Evolutionary conservation across 2,888 invertebrate genomes (phyloP).

Genomic region (Kuschelorhynchus macadamiae): DNA sequence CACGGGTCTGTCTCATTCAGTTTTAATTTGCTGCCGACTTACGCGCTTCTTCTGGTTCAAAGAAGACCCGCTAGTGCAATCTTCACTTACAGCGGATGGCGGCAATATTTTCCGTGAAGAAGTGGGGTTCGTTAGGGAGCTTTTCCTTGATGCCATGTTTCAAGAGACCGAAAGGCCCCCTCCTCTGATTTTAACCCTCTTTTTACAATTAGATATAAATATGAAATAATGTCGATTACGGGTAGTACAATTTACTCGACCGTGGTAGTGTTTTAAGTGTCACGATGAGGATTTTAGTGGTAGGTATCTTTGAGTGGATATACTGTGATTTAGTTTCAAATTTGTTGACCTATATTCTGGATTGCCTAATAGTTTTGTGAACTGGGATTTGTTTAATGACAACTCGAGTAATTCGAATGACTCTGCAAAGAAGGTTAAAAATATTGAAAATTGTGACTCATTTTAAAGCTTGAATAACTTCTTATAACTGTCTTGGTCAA

Average conservation of each 20-base stretch:
- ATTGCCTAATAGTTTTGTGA: too few relatives aligned
- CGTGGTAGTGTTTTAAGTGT: conserved; percentile 48
- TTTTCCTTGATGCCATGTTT: conserved; percentile 2
- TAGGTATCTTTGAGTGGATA: conserved; percentile 54
- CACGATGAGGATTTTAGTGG: conserved; percentile 60
- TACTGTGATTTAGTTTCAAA: too few relatives aligned
- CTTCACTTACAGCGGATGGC: conserved; percentile 12
- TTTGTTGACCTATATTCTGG: not conserved
- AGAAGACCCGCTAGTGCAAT: conserved; percentile 25
- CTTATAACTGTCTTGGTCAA: too few relatives aligned
- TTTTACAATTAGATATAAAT: conserved; percentile 53
- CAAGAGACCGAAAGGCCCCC: conserved; percentile 13
- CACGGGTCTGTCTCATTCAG: not conserved
- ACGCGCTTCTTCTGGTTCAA: conserved; percentile 14
- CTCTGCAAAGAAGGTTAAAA: too few relatives aligned
- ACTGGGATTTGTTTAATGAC: too few relatives aligned
- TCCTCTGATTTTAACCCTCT: conserved; percentile 39
- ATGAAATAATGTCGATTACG: conserved; percentile 40
- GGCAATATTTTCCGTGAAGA: conserved; percentile 5
- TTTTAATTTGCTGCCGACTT: conserved; percentile 10
- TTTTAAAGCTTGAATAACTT: too few relatives aligned
- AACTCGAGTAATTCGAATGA: too few relatives aligned
- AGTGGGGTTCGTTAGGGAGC: not conserved
- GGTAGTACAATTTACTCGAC: conserved; percentile 49
- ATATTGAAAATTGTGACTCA: too few relatives aligned